phyloP scores from a whole-genome alignment of 2,888 invertebrate genomes.

The Acleris literana region DNA sequence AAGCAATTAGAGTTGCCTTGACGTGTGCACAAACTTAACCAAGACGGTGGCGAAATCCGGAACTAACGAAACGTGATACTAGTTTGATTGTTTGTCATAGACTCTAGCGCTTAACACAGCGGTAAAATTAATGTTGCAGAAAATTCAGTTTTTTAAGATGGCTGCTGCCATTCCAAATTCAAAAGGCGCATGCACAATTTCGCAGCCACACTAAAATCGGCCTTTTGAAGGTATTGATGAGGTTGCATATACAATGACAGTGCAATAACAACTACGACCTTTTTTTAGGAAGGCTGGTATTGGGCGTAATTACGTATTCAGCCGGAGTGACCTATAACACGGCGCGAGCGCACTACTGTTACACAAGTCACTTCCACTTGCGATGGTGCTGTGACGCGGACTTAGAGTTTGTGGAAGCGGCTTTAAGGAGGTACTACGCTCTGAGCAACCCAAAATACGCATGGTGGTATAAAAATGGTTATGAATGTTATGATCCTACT shows the following conservation, averaged over 20 bases:
- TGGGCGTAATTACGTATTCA: constrained; percentile 66
- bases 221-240: not conserved
- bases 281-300: constrained; percentile 38
- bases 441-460: not conserved
- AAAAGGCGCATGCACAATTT: not conserved
- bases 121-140: not conserved
- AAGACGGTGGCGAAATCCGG: not conserved
- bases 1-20: constrained; percentile 15
- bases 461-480: no score
- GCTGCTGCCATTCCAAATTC: not conserved
- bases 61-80: not conserved
- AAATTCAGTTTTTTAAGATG: constrained; percentile 36
- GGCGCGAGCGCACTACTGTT: constrained; percentile 73
- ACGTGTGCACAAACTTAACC: not conserved
- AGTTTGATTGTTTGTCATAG: not conserved
- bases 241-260: not conserved
- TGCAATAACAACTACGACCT: constrained; percentile 7
- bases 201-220: not conserved
- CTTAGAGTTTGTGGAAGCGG: constrained; percentile 7
- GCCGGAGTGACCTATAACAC: constrained; percentile 69
- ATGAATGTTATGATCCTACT: no score
- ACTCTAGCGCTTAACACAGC: constrained; percentile 7
- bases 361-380: constrained; percentile 66
- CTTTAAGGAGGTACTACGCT: constrained; percentile 6
- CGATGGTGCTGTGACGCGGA: constrained; percentile 45